These are phyloP conservation scores for Gallinago solitaria DNA, from an alignment of 2,797 vertebrate genomes.

Conservation along the genomic window DNA sequence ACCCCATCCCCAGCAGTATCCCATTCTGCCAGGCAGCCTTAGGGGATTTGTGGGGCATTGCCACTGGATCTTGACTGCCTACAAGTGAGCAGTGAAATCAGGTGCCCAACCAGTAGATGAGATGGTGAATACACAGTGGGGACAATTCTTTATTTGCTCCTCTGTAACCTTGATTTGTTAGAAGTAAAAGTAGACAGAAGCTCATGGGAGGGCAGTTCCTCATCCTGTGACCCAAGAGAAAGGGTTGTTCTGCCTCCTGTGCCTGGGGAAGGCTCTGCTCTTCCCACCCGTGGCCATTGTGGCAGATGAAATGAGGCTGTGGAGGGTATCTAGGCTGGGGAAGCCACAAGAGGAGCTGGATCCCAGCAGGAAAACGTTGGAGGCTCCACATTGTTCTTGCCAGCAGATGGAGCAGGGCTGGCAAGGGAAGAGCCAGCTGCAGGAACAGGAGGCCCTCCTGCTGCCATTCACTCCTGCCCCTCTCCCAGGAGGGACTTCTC, in stretches of 20 bases:
- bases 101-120: not conserved
- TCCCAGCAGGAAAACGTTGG: accelerated
- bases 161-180: not conserved
- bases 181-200: not conserved
- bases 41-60: not conserved
- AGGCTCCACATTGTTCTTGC: not conserved
- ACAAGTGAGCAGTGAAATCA: not conserved
- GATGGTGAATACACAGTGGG: accelerated
- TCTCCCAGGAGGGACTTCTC: not conserved
- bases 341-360: not conserved
- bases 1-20: not conserved
- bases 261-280: not conserved
- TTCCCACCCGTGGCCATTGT: not conserved
- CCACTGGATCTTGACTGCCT: not conserved
- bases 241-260: not conserved
- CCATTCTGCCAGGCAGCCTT: not conserved
- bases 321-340: not conserved
- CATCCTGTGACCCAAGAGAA: not conserved
- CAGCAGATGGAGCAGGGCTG: constrained; percentile 57
- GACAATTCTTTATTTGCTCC: not conserved
- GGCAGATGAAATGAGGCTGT: not conserved
- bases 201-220: not conserved
- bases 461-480: not conserved
- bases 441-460: not conserved
- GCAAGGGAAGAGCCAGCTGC: not conserved